Percentiles rank a stretch among this genome's conserved stretches.
phyloP scores from a whole-genome alignment of 1,140 invertebrate genomes.

The Cotesia glomerata region DNA sequence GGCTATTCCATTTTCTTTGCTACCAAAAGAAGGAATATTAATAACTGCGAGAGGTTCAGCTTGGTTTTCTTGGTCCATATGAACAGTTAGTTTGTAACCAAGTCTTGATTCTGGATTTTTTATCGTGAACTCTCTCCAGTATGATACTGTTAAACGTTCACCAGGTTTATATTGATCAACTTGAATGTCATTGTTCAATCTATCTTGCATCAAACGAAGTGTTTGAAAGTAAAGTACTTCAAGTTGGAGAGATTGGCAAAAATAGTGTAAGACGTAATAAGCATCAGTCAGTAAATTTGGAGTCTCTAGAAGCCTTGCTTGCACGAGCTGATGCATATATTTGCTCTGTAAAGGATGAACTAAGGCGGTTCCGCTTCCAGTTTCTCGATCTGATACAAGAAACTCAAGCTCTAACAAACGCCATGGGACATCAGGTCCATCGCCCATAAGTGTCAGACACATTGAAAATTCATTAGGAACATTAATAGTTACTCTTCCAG shows the following conservation, averaged over 20 bases:
- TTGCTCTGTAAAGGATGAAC: conserved; percentile 92
- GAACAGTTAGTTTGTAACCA: conserved; percentile 85
- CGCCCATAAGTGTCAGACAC: conserved; percentile 94
- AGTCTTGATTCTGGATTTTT: conserved; percentile 83
- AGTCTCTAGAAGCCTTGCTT: conserved; percentile 85
- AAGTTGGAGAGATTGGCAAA: conserved; percentile 94
- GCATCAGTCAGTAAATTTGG: conserved; percentile 81
- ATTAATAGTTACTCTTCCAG: conserved; percentile 93
- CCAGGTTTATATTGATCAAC: conserved; percentile 93
- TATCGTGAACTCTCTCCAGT: conserved; percentile 78
- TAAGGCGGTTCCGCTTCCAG: conserved; percentile 93
- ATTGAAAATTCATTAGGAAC: conserved; percentile 97
- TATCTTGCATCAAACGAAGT: conserved; percentile 82
- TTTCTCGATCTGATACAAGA: conserved; percentile 95
- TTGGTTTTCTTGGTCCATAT: conserved; percentile 84
- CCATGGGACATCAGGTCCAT: conserved; percentile 91
- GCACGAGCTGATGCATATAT: conserved; percentile 90
- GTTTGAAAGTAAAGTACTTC: conserved; percentile 96
- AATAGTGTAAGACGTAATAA: conserved; percentile 88
- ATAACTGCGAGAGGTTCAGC: conserved; percentile 83
- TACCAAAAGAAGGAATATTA: conserved; percentile 85
- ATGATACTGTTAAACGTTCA: conserved; percentile 86
- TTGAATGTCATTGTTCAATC: conserved; percentile 87
- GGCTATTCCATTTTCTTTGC: conserved; percentile 77
- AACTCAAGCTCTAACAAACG: conserved; percentile 92